Evolutionary conservation across 2,888 invertebrate genomes (phyloP), one percentile per base, ranked within the genome.

Genomic region (Polietes domitor): DNA sequence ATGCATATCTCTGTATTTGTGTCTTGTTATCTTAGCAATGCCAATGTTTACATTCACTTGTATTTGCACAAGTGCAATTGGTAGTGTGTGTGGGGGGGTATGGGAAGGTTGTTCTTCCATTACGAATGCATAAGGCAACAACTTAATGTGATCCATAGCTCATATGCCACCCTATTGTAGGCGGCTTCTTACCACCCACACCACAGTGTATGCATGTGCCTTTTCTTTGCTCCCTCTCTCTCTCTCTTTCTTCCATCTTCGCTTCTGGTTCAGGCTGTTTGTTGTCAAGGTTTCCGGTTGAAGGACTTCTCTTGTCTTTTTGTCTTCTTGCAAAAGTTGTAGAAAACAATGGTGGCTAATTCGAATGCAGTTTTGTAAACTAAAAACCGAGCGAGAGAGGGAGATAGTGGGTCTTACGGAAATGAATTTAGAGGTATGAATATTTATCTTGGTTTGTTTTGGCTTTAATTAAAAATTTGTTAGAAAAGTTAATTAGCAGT

Each of bases 141-240:
- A 55, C 63, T 71, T 65, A 43, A 81, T 68, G 37, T 81, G 68
- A 68, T 24, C 26, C 58, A 55, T 37, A 26, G 47, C 26, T 77
- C 58, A 26, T 43, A 26, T 26, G 9, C 26, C 50, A 17, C 7
- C 26, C 15, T 26, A 10, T 53, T 53, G 53, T 53, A 17, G 32
- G 9, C 41, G 10, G 50, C n/a, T 2, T 55, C 21, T 24, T 55
- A 2, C n/a, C 21, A 32, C 24, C n/a, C 21, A 24, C 15, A 43
- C 70, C 65, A n/a, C n/a, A n/a, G n/a, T n/a, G n/a, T n/a, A n/a
- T n/a, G n/a, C 72, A 55, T 65, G 58, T 61, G 37, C 65, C 47
- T 43, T 47, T 70, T 50, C 28, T 72, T 28, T 37, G 21, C n/a
- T 9, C 32, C 21, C 24, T 47, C n/a, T n/a, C 50, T 19, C 19